Conservation (phyloP, 2,113 vertebrate genomes). For the Chionomys nivalis region DNA sequence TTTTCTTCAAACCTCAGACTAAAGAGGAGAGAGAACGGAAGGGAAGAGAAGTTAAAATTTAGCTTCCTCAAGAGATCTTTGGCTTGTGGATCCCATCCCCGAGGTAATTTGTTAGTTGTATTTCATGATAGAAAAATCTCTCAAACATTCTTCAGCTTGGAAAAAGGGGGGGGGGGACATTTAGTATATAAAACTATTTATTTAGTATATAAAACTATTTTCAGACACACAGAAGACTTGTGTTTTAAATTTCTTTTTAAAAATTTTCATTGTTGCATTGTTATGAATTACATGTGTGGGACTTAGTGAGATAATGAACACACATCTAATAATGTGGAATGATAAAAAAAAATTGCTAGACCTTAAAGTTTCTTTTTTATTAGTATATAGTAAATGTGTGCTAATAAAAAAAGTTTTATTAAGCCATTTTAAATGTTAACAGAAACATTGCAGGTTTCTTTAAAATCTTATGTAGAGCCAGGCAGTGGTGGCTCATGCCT, state of each 20-base stretch:
- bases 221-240: slow-evolving; percentile 13
- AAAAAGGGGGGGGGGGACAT: not conserved
- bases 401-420: not conserved
- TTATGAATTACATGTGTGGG: not conserved
- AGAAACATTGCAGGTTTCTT: not conserved
- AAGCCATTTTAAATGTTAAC: not conserved
- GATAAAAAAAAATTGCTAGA: not conserved
- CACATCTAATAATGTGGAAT: not conserved
- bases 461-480: not conserved
- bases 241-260: slow-evolving; percentile 1
- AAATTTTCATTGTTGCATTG: not conserved
- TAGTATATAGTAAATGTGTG: not conserved
- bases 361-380: not conserved
- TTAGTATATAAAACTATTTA: not conserved
- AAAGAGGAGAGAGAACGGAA: not conserved
- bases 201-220: not conserved
- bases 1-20: slow-evolving; percentile 60
- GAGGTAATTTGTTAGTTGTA: not conserved
- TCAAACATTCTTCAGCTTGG: not conserved
- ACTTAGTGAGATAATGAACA: not conserved
- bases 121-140: not conserved
- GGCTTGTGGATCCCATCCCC: not conserved
- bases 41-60: not conserved
- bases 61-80: not conserved
- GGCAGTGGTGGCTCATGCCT: no score